These are phyloP conservation scores for Semnornis frantzii DNA, from an alignment of 2,113 vertebrate species.

Conservation along the genomic window DNA sequence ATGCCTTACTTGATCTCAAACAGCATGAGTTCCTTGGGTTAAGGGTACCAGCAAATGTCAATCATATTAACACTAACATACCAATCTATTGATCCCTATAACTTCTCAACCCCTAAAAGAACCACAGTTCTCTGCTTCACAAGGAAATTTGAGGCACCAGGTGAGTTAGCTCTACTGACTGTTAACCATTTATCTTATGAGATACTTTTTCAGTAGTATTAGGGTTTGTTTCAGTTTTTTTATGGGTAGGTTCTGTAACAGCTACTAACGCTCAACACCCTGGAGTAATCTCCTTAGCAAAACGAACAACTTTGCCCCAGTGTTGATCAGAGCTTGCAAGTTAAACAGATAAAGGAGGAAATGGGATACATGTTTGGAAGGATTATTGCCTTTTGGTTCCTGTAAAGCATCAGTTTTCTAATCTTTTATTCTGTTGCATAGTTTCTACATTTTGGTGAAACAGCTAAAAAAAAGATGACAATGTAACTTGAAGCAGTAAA, in stretches of 20 bases:
- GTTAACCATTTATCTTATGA: neutral
- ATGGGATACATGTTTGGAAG: neutral
- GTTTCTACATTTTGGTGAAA: neutral
- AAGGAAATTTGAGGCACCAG: neutral
- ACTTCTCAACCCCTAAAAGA: neutral
- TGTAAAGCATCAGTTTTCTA: neutral
- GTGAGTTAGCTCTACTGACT: neutral
- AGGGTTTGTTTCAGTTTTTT: neutral
- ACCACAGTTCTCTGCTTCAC: neutral
- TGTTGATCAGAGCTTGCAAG: neutral
- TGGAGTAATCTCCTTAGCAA: neutral
- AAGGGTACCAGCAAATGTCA: neutral
- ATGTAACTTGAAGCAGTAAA: neutral
- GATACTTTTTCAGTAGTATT: neutral
- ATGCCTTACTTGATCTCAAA: neutral
- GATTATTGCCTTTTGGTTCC: neutral
- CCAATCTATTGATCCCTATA: neutral
- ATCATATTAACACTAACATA: neutral
- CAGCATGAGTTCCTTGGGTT: neutral
- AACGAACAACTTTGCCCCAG: neutral
- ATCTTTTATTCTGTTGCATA: neutral
- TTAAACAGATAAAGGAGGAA: neutral
- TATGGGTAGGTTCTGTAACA: neutral
- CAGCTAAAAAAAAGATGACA: neutral
- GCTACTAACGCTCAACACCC: neutral